Base-by-base conservation (phyloP, 2,888 invertebrate species). In the Drosophila atripex region DNA sequence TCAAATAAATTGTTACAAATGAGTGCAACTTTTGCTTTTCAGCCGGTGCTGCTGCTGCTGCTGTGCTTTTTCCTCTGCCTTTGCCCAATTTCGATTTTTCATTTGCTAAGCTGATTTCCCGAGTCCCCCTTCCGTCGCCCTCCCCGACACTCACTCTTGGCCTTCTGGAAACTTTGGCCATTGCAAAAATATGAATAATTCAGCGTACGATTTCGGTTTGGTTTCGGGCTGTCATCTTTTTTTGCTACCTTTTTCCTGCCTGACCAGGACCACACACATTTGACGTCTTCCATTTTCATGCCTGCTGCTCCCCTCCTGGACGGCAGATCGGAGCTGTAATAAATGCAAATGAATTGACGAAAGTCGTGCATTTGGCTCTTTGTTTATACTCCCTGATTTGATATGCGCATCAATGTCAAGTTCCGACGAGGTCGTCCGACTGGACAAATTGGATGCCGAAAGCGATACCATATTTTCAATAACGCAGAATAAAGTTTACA, bases 1-100 rank as follows among this genome's bases (percentile, higher is more conserved):
- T 80, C 80, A 86, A 88, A 85, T 84, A 85, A 85, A 85, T 85
- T 86, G 86, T 75, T 83, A 85, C 86, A 86, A 85, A 85, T 88
- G 84, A 88, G 87, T 75, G 85, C 78, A 86, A 77, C 78, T 88
- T 86, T 86, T 76, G 41, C 60, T 32, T 43, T 41, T 49, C 32
- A 28, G 54, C 54, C 54, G 30, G 30, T 32, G n/a, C 32, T 45
- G 52, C 38, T 11, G 9, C 50, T 54, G 11, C 39, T 18, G 8
- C 14, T 8, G 35, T 11, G 35, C 14, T 30, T 9, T 12, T 32
- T 12, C 12, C 12, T 35, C 35, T 41, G 49, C 46, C 52, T 56
- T 53, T 49, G 51, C 69, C 53, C 51, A 68, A 71, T 65, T 60
- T 78, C 80, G 73, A 75, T 83, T 73, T 85, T 83, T 82, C 85